Base-by-base conservation (phyloP, 2,888 invertebrate species). In the Aromia moschata region DNA sequence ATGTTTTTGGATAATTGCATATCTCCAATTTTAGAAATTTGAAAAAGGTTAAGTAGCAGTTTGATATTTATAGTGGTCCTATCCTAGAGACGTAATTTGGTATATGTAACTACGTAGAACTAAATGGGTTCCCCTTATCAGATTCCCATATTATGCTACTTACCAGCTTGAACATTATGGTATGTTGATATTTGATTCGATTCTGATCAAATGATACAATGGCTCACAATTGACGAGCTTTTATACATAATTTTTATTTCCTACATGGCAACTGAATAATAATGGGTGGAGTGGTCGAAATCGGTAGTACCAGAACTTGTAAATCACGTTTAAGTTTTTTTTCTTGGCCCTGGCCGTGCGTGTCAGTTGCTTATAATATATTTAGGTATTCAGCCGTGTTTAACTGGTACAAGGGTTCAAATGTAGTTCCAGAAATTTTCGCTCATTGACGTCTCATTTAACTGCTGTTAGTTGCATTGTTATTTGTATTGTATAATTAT, bases 81-180 rank as follows among this genome's bases (percentile, higher is more conserved):
- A n/a, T n/a, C n/a, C n/a, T n/a, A n/a, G n/a, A n/a, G n/a, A n/a
- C n/a, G n/a, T n/a, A n/a, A n/a, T n/a, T n/a, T n/a, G n/a, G n/a
- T n/a, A n/a, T n/a, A n/a, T n/a, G n/a, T n/a, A n/a, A n/a, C n/a
- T n/a, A n/a, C n/a, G n/a, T n/a, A n/a, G n/a, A n/a, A n/a, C n/a
- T n/a, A n/a, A n/a, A n/a, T n/a, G n/a, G n/a, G n/a, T n/a, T n/a
- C n/a, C n/a, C n/a, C n/a, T n/a, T n/a, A n/a, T n/a, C n/a, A n/a
- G n/a, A n/a, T n/a, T n/a, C n/a, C n/a, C n/a, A n/a, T n/a, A n/a
- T n/a, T n/a, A n/a, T n/a, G n/a, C n/a, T 47, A 60, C 60, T 60
- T 31, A 60, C 60, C 12, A 60, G 38, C 53, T 53, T 60, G 43
- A 60, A 60, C 60, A 60, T 60, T 40, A 37, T 60, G 45, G 16